Evolutionary conservation across 2,797 vertebrate genomes (phyloP), one percentile per base, ranked within the genome.

Genomic region (Macrochelys suwanniensis): DNA sequence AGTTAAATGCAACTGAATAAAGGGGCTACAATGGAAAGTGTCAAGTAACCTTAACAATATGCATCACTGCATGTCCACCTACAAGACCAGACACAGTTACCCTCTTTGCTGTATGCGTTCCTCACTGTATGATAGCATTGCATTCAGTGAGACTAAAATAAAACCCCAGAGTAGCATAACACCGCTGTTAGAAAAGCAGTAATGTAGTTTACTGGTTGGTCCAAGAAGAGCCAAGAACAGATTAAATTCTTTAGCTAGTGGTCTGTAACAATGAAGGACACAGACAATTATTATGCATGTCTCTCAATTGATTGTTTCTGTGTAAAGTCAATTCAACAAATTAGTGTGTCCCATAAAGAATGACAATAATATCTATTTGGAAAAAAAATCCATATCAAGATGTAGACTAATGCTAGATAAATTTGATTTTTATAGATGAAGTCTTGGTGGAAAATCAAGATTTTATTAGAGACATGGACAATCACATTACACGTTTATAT

Each of bases 371-470:
- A 93, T 89, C 90, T 89, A 87, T 89, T 95, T 92, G 10, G 10
- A 94, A 94, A 96, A 85, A 93, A 65, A 83, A n/a, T 81, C 88
- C 86, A 80, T 96, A 94, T 95, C 94, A 92, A 96, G 95, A 94
- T 84, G 81, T 85, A 96, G 95, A 90, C 54, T 3, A 97, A 92
- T 92, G 86, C 92, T 61, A n/a, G 59, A 87, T 91, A 96, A 96
- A 97, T 97, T 93, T 96, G 89, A 97, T 97, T 97, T 97, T 96
- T 94, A 97, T 94, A 96, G 95, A 90, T 83, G 89, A 95, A 91
- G 93, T 89, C 92, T 86, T 89, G 49, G 85, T 81, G 84, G 57
- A 93, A 95, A 97, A 61, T 92, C 85, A 86, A 93, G 89, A 95
- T 97, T 94, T 96, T 96, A 92, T 97, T 97, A 97, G 80, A 91